Percentiles rank a stretch among this genome's conserved stretches.
Conservation (phyloP, 2,888 invertebrate genomes). For the Patella caerulea region DNA sequence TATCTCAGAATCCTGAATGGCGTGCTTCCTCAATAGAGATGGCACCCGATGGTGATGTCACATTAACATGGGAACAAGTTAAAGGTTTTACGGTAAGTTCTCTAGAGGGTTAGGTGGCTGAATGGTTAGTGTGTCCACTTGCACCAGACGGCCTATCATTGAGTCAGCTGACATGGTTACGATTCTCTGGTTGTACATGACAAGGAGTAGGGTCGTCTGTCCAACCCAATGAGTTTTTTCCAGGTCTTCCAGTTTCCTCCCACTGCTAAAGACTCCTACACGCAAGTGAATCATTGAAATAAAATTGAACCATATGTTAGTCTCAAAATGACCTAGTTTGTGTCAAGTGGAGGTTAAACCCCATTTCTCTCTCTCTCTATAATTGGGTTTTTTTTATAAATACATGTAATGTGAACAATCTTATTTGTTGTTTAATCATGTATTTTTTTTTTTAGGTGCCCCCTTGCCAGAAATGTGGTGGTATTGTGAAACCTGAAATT, state of each 20-base stretch:
- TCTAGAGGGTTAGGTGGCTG: background rate
- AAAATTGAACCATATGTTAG: no score
- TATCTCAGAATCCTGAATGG: slow-evolving; percentile 78
- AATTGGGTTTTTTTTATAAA: background rate
- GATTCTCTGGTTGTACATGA: no score
- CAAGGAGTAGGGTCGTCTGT: no score
- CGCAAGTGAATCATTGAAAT: no score
- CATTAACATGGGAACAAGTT: slow-evolving; percentile 79
- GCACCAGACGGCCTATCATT: no score
- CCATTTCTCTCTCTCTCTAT: background rate
- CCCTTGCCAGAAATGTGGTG: slow-evolving; percentile 78
- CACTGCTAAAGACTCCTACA: background rate
- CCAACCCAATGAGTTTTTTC: no score
- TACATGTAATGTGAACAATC: background rate
- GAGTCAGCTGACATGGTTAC: no score
- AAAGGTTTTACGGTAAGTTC: slow-evolving; percentile 61
- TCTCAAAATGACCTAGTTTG: no score
- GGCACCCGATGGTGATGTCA: slow-evolving; percentile 91
- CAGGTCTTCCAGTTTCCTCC: no score
- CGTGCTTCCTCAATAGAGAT: slow-evolving; percentile 58
- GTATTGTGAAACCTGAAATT: slow-evolving; percentile 88
- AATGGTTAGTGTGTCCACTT: no score
- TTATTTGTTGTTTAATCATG: background rate
- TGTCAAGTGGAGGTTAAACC: no score
- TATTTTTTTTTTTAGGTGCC: slow-evolving; percentile 52